These are phyloP conservation scores for Troilus luridus DNA, from an alignment of 2,888 invertebrate genomes.

Conservation along the genomic window DNA sequence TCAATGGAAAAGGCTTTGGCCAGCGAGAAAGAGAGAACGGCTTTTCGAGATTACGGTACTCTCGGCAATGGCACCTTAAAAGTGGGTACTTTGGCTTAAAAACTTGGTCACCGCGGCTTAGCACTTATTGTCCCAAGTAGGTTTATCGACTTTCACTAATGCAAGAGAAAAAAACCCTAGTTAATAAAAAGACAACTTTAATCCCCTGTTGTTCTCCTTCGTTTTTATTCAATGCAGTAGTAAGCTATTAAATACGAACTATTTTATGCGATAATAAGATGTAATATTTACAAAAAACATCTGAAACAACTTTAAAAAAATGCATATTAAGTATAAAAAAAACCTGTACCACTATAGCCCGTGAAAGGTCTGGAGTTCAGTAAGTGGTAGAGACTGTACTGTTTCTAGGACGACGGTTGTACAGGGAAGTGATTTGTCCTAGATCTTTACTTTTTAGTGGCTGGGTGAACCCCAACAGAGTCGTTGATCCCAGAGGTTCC, in stretches of 20 bases:
- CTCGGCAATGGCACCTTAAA: neutral
- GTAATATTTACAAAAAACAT: too few species aligned
- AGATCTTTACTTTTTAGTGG: too few species aligned
- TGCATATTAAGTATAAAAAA: too few species aligned
- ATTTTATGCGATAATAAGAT: neutral
- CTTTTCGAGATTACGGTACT: neutral
- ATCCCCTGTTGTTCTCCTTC: too few species aligned
- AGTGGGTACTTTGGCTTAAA: neutral
- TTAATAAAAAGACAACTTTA: neutral
- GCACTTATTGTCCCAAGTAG: slow-evolving; percentile 7
- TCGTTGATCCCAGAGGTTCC: too few species aligned
- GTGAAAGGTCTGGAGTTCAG: too few species aligned
- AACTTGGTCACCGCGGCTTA: neutral
- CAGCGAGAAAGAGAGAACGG: neutral
- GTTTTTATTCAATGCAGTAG: neutral
- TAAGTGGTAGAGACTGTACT: too few species aligned
- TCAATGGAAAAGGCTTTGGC: neutral
- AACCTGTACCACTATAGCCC: too few species aligned
- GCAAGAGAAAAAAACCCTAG: neutral
- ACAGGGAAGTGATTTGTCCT: too few species aligned
- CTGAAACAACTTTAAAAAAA: too few species aligned
- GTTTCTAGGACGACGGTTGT: too few species aligned
- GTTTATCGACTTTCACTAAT: slow-evolving; percentile 3
- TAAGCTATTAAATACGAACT: neutral
- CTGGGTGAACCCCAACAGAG: too few species aligned